Conservation (phyloP, 2,113 vertebrate genomes). For the Tachysurus fulvidraco region DNA sequence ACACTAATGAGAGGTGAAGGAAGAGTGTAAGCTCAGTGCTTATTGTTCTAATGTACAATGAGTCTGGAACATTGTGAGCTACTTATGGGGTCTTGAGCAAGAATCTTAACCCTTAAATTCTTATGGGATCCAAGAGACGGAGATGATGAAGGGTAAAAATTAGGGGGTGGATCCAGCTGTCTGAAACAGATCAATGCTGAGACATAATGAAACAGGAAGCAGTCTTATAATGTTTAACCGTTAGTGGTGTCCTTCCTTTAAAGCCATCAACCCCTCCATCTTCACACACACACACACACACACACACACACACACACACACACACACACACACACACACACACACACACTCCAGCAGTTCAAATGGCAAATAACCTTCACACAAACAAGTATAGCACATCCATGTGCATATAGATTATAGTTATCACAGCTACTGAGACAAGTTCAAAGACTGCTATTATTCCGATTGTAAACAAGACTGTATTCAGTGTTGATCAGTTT, state of each 20-base stretch:
- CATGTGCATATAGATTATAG: background rate
- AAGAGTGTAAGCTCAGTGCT: slow-evolving; percentile 19
- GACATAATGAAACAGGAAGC: slow-evolving; percentile 52
- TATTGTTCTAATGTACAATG: background rate
- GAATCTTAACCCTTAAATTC: background rate
- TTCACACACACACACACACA: slow-evolving; percentile 2
- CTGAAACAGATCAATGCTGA: slow-evolving; percentile 48
- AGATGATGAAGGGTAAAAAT: background rate
- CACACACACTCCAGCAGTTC: background rate
- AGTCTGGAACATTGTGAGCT: background rate
- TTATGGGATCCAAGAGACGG: background rate
- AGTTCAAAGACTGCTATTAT: background rate
- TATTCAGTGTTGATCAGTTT: background rate
- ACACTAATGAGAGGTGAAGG: slow-evolving; percentile 34
- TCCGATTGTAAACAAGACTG: background rate
- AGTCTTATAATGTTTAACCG: slow-evolving; percentile 15
- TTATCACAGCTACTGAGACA: background rate
- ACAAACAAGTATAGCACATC: background rate
- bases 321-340: slow-evolving; percentile 21
- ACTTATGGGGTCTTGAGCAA: background rate
- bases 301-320: slow-evolving; percentile 23
- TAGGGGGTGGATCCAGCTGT: slow-evolving; percentile 1
- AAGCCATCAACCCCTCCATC: background rate
- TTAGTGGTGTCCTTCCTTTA: slow-evolving; percentile 21
- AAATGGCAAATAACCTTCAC: background rate